Conservation (phyloP, 2,888 invertebrate species). For the Lepidocyrtoides sp. region DNA sequence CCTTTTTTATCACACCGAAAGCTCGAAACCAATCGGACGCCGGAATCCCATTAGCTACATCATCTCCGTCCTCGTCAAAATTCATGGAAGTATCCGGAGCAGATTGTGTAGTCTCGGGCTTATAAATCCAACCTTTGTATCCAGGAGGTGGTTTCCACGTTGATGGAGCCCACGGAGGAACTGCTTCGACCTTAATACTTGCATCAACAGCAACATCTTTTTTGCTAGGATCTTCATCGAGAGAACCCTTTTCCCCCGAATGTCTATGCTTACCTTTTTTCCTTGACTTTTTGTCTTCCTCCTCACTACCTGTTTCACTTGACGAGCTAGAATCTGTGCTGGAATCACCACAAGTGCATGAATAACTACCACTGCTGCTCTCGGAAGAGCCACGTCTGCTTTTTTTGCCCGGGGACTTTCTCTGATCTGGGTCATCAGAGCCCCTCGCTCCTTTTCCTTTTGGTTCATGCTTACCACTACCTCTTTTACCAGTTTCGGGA, state of each 20-base stretch:
- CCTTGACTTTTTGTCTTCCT: not conserved
- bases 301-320: not conserved
- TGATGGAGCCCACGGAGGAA: slow-evolving; percentile 45
- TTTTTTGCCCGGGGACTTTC: too few species aligned
- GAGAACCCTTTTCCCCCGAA: not conserved
- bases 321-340: not conserved
- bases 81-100: slow-evolving; percentile 15
- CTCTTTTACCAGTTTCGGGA: too few species aligned
- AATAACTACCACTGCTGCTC: slow-evolving; percentile 9
- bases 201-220: not conserved
- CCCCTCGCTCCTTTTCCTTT: not conserved
- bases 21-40: slow-evolving; percentile 49
- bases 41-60: not conserved
- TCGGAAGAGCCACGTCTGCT: not conserved
- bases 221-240: slow-evolving; percentile 1
- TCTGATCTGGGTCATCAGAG: too few species aligned
- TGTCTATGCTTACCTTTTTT: not conserved
- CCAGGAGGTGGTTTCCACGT: slow-evolving; percentile 52
- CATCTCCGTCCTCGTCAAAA: not conserved
- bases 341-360: slow-evolving; percentile 2
- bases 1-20: slow-evolving; percentile 13
- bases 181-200: not conserved
- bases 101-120: not conserved
- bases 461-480: not conserved
- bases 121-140: slow-evolving; percentile 36